Evolutionary conservation across 2,113 vertebrate species (phyloP), one percentile per base, ranked within the genome.

Genomic region (Myiagra hebetior): DNA sequence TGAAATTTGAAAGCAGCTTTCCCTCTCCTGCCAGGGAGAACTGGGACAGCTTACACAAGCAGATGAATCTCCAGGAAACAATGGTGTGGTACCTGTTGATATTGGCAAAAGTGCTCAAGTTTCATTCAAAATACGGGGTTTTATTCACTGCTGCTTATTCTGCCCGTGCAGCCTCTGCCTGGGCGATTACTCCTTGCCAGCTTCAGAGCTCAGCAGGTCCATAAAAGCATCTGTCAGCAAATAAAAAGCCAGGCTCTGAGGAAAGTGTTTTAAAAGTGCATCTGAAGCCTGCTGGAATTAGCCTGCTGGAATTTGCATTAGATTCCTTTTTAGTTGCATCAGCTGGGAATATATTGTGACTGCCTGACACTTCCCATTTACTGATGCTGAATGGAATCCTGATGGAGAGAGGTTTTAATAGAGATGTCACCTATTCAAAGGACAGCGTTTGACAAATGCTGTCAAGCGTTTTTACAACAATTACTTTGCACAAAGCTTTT

Each of bases 1-100:
- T 95, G 93, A 95, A 93, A 96, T 95, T 64, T 95, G 92, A 96
- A 95, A 96, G 90, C 80, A 60, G 87, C 93, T 96, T 94, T 95
- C 90, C 64, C 63, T 77, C 42, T 67, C 52, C 80, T 88, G 88
- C 79, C 75, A 84, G 81, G 8, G 46, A 89, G 80, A 95, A 96
- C 33, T 95, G 88, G 88, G 95, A 5, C 93, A 96, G 87, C 88
- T 95, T 83, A 92, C 35, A 62, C 72, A 90, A 92, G 85, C 79
- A 90, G 90, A 90, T 70, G 72, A 63, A 93, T 76, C 90, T 93
- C 92, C 75, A 81, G 55, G 56, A 92, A 93, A 95, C 86, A 94
- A 87, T 89, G 47, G 37, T 31, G 59, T 42, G 44, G 49, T 92
- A 94, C 96, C 92, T 96, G 96, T 95, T 95, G 83, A 53, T 59